Conservation (phyloP, 2,797 vertebrate species). For the Aldrovandia affinis region DNA sequence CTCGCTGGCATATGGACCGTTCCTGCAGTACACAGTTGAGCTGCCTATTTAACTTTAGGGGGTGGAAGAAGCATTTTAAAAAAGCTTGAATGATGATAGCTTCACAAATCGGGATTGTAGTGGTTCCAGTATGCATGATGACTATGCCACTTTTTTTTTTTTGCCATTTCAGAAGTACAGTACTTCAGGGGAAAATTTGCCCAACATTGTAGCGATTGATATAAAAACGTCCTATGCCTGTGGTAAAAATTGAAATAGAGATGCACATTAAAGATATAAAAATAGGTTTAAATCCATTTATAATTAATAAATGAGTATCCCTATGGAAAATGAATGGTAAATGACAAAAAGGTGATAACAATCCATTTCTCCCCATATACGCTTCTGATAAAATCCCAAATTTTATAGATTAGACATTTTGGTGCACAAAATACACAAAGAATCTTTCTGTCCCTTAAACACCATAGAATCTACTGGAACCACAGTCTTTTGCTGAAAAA, state of each 20-base stretch:
- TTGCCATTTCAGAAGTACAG: background rate
- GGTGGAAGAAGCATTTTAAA: constrained; percentile 79
- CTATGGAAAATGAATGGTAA: background rate
- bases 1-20: constrained; percentile 90
- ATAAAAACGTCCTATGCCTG: background rate
- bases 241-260: background rate
- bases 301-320: no score
- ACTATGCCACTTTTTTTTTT: background rate
- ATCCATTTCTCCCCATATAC: background rate
- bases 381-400: background rate
- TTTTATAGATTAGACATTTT: background rate
- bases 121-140: constrained; percentile 83
- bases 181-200: background rate
- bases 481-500: constrained; percentile 68
- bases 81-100: constrained; percentile 79
- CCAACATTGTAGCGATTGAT: background rate
- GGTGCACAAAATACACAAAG: background rate
- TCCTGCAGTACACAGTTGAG: constrained; percentile 91
- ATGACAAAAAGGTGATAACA: background rate
- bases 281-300: constrained; percentile 21
- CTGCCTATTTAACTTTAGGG: constrained; percentile 93
- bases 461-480: constrained; percentile 66
- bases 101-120: constrained; percentile 81
- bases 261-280: constrained; percentile 6
- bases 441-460: background rate